Percentiles rank a stretch among this genome's conserved stretches.
These are phyloP conservation scores for Drosophila melanosoma DNA, from an alignment of 2,888 invertebrate genomes.

Conservation along the genomic window DNA sequence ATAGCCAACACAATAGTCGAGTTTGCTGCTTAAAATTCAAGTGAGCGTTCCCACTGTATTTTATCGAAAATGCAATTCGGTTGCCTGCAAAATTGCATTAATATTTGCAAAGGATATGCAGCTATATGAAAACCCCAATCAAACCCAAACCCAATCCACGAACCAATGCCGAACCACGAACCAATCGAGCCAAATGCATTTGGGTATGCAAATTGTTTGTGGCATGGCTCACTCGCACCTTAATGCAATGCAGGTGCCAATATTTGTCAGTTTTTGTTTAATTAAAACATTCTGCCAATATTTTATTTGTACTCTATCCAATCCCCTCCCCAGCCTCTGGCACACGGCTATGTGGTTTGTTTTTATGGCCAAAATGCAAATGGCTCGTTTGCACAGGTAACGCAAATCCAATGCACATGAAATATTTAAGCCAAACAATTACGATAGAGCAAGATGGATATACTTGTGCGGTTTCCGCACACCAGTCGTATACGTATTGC, in stretches of 20 bases:
- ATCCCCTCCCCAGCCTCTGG: neutral
- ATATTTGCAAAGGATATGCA: slow-evolving; percentile 55
- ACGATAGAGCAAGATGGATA: slow-evolving; percentile 39
- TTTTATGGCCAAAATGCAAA: slow-evolving; percentile 64
- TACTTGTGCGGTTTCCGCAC: slow-evolving; percentile 1
- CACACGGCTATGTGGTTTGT: slow-evolving; percentile 3
- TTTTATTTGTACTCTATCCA: slow-evolving; percentile 46
- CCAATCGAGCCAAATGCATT: slow-evolving; percentile 58
- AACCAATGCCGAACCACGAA: slow-evolving; percentile 12
- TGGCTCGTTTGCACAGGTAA: slow-evolving; percentile 46
- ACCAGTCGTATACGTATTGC: slow-evolving; percentile 38
- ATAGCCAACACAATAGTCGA: too few species aligned
- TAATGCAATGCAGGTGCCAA: slow-evolving; percentile 63
- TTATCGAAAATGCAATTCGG: slow-evolving; percentile 67
- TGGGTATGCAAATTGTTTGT: slow-evolving; percentile 70
- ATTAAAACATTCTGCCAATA: slow-evolving; percentile 80
- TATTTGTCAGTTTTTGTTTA: slow-evolving; percentile 78
- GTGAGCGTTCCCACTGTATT: slow-evolving; percentile 26
- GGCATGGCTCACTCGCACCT: slow-evolving; percentile 31
- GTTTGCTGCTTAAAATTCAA: too few species aligned
- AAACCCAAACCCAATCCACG: slow-evolving; percentile 8
- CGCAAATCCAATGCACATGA: slow-evolving; percentile 56
- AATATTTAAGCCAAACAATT: slow-evolving; percentile 77
- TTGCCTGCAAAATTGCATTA: slow-evolving; percentile 68
- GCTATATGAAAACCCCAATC: slow-evolving; percentile 6